Percentiles rank a stretch among this genome's conserved stretches.
These are phyloP conservation scores for Neotragus moschatus DNA, from an alignment of 2,113 vertebrate genomes.

Conservation along the genomic window DNA sequence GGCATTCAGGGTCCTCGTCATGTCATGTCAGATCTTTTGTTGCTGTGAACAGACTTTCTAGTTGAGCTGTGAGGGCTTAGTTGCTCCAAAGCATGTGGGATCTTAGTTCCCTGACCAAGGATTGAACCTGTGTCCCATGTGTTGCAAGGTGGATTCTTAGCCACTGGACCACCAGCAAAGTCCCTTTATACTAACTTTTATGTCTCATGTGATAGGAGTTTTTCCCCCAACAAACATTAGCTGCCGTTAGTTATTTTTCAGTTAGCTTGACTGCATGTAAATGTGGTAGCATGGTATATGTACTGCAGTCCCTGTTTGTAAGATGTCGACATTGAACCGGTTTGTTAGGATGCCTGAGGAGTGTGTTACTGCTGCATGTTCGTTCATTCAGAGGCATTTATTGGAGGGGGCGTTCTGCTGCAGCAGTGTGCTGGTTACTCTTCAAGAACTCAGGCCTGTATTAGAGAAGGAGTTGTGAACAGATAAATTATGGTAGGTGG, in stretches of 20 bases:
- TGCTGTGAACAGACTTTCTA: not conserved
- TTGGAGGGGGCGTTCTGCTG: not conserved
- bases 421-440: not conserved
- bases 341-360: not conserved
- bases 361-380: not conserved
- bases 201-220: not conserved
- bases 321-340: not conserved
- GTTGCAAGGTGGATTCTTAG: not conserved
- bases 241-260: conserved; percentile 18
- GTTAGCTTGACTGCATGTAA: not conserved
- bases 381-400: not conserved
- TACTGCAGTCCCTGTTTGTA: not conserved
- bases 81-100: not conserved
- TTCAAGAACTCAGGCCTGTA: not conserved
- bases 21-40: not conserved
- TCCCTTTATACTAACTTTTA: not conserved
- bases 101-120: not conserved
- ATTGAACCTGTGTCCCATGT: not conserved
- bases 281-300: not conserved
- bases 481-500: not conserved
- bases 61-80: not conserved
- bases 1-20: not conserved
- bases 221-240: not conserved
- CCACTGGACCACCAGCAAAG: not conserved
- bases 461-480: conserved; percentile 5